These are phyloP conservation scores for Drosophila seguyi DNA, from an alignment of 1,140 invertebrate species.

Conservation along the genomic window DNA sequence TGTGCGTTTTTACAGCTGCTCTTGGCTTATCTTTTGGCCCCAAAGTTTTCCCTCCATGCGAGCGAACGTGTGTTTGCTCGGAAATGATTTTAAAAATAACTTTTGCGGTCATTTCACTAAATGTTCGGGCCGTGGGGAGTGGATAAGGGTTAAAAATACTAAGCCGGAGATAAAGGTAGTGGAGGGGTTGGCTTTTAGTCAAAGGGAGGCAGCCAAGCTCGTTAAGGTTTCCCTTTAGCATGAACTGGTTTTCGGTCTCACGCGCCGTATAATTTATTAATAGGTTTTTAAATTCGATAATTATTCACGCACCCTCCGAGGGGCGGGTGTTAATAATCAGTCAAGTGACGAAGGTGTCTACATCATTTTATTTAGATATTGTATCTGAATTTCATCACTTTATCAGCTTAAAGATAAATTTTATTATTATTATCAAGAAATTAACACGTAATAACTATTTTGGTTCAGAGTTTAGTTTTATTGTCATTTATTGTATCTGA, in stretches of 20 bases:
- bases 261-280: conserved; percentile 33
- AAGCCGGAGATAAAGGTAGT: neutral
- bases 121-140: conserved; percentile 34
- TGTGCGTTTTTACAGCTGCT: conserved; percentile 80
- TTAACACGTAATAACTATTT: too few relatives aligned
- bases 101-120: conserved; percentile 81
- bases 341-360: neutral
- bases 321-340: neutral
- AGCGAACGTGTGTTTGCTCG: conserved; percentile 15
- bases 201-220: neutral
- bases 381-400: neutral
- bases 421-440: too few relatives aligned
- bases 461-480: too few relatives aligned
- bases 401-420: too few relatives aligned
- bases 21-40: conserved; percentile 61
- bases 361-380: conserved; percentile 29
- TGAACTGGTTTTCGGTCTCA: conserved; percentile 29
- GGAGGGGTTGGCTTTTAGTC: neutral
- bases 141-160: conserved; percentile 34
- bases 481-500: neutral
- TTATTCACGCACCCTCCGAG: neutral
- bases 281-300: conserved; percentile 24
- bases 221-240: conserved; percentile 36
- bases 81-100: conserved; percentile 79
- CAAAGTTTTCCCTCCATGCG: conserved; percentile 46